Percentiles rank a stretch among this genome's conserved stretches.
These are phyloP conservation scores for Neoitamus cyanurus DNA, from an alignment of 2,888 invertebrate genomes.

Conservation along the genomic window DNA sequence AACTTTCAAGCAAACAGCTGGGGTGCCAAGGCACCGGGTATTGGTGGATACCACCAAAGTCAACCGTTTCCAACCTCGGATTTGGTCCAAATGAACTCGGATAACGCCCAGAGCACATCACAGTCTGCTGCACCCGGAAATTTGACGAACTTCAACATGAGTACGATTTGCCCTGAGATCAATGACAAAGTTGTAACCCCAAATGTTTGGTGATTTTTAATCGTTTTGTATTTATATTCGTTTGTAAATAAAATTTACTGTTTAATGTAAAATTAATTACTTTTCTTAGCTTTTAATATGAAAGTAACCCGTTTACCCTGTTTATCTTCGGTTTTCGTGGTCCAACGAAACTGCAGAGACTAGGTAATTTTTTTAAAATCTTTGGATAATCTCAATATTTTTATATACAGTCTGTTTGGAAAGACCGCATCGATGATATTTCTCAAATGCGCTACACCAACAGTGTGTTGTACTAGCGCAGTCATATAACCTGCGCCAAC, in stretches of 20 bases:
- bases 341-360: no score
- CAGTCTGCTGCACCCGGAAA: constrained; percentile 48
- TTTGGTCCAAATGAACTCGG: background rate
- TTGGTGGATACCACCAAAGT: background rate
- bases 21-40: background rate
- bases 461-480: no score
- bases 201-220: constrained; percentile 49
- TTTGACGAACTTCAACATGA: constrained; percentile 82
- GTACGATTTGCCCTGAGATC: constrained; percentile 87
- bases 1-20: constrained; percentile 21
- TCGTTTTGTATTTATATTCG: constrained; percentile 1
- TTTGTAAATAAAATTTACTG: constrained; percentile 18
- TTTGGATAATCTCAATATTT: no score
- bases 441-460: no score
- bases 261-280: background rate
- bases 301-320: no score
- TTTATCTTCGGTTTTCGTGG: no score
- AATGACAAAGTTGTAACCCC: constrained; percentile 69
- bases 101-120: background rate
- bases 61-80: background rate
- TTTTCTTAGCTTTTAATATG: background rate
- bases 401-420: no score
- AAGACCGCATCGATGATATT: no score
- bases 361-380: no score
- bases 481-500: no score